A percentile compares a stretch with the other conserved stretches of the same genome.
phyloP scores from a whole-genome alignment of 1,140 invertebrate genomes.

The Matsumurasca onukii region DNA sequence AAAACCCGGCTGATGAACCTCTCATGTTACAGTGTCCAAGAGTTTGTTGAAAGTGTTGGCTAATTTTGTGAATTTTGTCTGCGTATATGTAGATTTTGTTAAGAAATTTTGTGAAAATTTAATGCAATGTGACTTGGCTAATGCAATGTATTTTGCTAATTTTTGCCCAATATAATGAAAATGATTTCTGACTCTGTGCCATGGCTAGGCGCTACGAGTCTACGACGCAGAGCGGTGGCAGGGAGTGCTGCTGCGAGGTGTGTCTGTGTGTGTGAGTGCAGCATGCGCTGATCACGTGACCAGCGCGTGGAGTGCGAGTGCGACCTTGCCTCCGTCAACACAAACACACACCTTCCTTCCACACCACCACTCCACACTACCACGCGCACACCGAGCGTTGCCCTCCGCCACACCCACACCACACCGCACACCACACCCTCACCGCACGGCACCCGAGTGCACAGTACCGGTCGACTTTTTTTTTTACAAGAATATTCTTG shows the following conservation, averaged over 20 bases:
- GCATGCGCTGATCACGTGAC: conserved; percentile 7
- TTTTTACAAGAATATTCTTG: too few species aligned
- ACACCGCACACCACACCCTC: neutral
- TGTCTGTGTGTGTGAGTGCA: neutral
- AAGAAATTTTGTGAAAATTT: too few species aligned
- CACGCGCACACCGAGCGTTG: neutral
- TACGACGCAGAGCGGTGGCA: neutral
- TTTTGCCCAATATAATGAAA: too few species aligned
- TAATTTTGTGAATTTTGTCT: too few species aligned
- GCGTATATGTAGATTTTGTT: too few species aligned
- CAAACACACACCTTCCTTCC: neutral
- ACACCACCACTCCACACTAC: neutral
- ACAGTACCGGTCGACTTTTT: too few species aligned
- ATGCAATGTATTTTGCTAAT: too few species aligned
- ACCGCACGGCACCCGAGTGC: neutral
- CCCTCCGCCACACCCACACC: neutral
- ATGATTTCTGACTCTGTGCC: too few species aligned
- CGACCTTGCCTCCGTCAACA: neutral
- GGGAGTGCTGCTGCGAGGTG: neutral
- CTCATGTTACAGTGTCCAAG: too few species aligned
- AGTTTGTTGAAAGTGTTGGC: too few species aligned
- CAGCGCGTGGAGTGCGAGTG: neutral
- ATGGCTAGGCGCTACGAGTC: neutral
- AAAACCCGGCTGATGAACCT: too few species aligned
- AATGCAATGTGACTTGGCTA: too few species aligned